Percentiles rank a stretch among this genome's conserved stretches.
Conservation (phyloP, 2,113 vertebrate species). For the Sebastes fasciatus region DNA sequence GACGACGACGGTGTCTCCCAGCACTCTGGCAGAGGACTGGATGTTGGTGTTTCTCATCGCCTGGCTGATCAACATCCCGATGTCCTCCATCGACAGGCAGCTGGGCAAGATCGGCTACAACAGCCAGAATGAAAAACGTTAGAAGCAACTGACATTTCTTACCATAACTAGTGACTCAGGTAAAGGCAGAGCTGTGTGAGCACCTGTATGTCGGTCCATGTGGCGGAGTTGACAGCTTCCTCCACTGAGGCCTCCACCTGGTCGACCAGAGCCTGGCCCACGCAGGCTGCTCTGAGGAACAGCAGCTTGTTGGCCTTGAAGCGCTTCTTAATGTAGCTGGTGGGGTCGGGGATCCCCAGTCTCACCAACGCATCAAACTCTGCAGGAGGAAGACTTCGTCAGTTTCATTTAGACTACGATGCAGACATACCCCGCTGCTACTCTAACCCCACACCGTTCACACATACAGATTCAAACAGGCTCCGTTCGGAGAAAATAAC, state of each 20-base stretch:
- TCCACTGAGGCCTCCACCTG: conserved; percentile 96
- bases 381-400: conserved; percentile 60
- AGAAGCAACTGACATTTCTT: background rate
- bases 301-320: conserved; percentile 90
- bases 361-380: conserved; percentile 94
- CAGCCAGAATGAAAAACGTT: background rate
- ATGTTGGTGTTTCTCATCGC: conserved; percentile 89
- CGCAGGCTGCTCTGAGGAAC: conserved; percentile 90
- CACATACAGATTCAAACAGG: background rate
- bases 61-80: conserved; percentile 91
- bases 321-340: conserved; percentile 92
- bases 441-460: background rate
- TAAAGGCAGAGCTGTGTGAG: background rate
- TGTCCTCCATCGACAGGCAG: conserved; percentile 91
- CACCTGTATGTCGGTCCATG: conserved; percentile 93
- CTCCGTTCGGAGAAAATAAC: background rate
- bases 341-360: conserved; percentile 94
- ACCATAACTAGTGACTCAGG: too few species aligned
- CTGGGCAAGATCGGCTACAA: conserved; percentile 91
- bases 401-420: background rate
- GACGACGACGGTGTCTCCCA: conserved; percentile 89
- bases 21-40: conserved; percentile 85
- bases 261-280: conserved; percentile 91
- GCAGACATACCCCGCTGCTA: background rate
- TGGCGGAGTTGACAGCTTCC: conserved; percentile 92